Evolutionary conservation across 1,140 invertebrate species (phyloP), one percentile per base, ranked within the genome.

Genomic region (Agrypnia vestita): DNA sequence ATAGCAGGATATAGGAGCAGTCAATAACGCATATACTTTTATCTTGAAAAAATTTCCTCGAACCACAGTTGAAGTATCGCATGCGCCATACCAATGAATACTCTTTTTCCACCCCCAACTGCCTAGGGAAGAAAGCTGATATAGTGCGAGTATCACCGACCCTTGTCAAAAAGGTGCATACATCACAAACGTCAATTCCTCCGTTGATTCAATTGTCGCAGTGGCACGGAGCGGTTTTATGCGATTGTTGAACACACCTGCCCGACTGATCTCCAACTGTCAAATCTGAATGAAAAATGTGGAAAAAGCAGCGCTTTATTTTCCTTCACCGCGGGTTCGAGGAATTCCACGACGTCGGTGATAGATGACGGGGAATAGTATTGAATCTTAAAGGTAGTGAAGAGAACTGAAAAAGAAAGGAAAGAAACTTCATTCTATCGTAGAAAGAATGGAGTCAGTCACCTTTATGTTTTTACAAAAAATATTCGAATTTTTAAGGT

Each of bases 101-200:
- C 78, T 72, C 75, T 59, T 44, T 46, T 79, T 74, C 61, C 49
- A 11, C 25, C 49, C 13, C 47, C 7, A 25, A 6, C 47, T 53
- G 15, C n/a, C 11, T 25, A 55, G 51, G 17, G 46, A 15, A 49
- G 46, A 47, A 73, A 49, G 53, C 47, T 53, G 69, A 73, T 53
- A 73, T 55, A 55, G 44, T 53, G 49, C 13, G 49, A 73, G 69
- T 53, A 25, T 35, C 6, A 35, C 25, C 25, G 69, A 25, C 51
- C 49, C 69, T 19, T 69, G n/a, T 0, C 6, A 69, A 35, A 69
- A 69, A 46, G 10, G 43, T 69, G 64, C 15, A 69, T 69, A 49
- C 19, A 69, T 69, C 64, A 69, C 64, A 69, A 69, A 69, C 44
- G 44, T 69, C 64, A 69, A 69, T 69, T 47, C 44, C 64, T 47